Percentiles rank a stretch among this genome's conserved stretches.
These are phyloP conservation scores for Spisula solida DNA, from an alignment of 2,888 invertebrate species.

Conservation along the genomic window DNA sequence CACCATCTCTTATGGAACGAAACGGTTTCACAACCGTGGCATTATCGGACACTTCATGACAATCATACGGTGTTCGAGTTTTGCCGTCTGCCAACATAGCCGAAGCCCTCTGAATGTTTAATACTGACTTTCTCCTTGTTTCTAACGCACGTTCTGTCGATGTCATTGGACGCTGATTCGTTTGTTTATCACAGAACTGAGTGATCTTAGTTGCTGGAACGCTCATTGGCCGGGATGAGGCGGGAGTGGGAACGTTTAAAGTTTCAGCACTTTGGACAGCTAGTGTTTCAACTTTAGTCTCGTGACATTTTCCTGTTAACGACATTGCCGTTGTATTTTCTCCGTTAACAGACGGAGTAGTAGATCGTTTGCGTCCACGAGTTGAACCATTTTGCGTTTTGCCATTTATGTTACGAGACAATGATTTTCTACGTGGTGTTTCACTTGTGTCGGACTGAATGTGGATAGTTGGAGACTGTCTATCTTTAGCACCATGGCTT, in stretches of 20 bases:
- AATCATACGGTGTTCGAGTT: conserved; percentile 74
- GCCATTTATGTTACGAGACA: background rate
- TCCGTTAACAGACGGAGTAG: background rate
- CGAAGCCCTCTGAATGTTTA: conserved; percentile 47
- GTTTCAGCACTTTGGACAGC: background rate
- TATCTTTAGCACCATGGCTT: background rate
- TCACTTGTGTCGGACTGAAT: background rate
- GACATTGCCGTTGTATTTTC: background rate
- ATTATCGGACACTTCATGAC: conserved; percentile 74
- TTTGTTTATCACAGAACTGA: conserved; percentile 19
- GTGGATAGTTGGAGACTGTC: background rate
- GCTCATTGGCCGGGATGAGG: conserved; percentile 43
- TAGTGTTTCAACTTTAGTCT: background rate
- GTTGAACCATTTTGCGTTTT: background rate
- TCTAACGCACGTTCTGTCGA: conserved; percentile 29
- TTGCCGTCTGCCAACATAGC: conserved; percentile 57
- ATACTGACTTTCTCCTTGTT: conserved; percentile 51
- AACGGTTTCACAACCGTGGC: conserved; percentile 64
- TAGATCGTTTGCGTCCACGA: background rate
- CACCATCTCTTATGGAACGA: conserved; percentile 60
- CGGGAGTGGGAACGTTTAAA: background rate
- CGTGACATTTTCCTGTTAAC: background rate
- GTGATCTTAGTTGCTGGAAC: conserved; percentile 51
- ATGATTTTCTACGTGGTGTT: background rate
- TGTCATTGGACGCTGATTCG: conserved; percentile 34